phyloP scores from a whole-genome alignment of 2,797 vertebrate species.

The Zalophus californianus region DNA sequence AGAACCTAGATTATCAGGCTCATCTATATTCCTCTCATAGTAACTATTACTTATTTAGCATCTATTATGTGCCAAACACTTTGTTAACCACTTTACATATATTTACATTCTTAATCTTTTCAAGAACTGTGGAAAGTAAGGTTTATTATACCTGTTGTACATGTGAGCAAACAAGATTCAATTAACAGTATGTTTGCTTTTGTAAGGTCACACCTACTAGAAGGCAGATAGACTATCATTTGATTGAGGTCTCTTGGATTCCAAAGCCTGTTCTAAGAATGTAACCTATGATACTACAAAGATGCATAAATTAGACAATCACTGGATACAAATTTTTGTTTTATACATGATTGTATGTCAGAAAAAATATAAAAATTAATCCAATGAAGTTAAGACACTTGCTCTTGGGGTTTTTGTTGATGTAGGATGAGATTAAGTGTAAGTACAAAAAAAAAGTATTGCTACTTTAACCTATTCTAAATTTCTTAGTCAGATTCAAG shows the following conservation, averaged over 20 bases:
- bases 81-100: not conserved
- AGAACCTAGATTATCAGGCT: not conserved
- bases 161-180: not conserved
- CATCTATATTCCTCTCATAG: not conserved
- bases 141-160: not conserved
- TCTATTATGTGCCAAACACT: not conserved
- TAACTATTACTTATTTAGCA: not conserved
- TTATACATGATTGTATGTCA: not conserved
- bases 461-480: not conserved
- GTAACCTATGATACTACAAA: not conserved
- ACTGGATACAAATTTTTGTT: not conserved
- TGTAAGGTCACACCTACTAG: not conserved
- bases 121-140: not conserved
- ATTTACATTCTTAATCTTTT: conserved; percentile 1
- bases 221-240: not conserved
- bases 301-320: not conserved
- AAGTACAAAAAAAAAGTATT: not conserved
- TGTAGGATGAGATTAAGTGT: not conserved
- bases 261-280: not conserved
- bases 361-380: not conserved
- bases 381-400: not conserved
- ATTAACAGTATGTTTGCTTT: not conserved
- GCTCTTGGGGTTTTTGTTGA: not conserved
- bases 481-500: conserved; percentile 38
- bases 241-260: not conserved